Conservation (phyloP, 2,888 invertebrate genomes). For the Pammene aurita region DNA sequence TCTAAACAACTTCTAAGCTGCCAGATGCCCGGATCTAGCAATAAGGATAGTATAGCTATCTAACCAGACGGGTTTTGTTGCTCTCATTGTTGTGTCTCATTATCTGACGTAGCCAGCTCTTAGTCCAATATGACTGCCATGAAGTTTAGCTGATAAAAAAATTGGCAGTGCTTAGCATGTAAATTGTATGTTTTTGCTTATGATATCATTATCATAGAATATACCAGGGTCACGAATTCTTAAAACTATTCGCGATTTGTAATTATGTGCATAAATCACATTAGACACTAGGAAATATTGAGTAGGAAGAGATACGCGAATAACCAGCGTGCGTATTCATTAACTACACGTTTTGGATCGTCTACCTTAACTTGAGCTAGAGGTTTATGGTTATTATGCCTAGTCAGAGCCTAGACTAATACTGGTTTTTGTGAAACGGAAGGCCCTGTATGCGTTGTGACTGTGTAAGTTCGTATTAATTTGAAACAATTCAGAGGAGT, state of each 20-base stretch:
- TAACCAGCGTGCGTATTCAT: not conserved
- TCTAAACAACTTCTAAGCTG: too few species aligned
- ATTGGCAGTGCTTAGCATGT: not conserved
- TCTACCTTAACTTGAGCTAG: not conserved
- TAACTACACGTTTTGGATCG: not conserved
- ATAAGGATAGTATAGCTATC: too few species aligned
- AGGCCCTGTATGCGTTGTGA: not conserved
- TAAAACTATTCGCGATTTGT: conserved; percentile 32
- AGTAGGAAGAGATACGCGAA: conserved; percentile 25
- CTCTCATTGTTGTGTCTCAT: too few species aligned
- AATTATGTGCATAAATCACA: conserved; percentile 40
- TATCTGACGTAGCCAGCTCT: too few species aligned
- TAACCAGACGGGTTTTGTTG: too few species aligned
- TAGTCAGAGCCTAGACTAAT: not conserved
- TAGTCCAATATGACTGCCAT: too few species aligned
- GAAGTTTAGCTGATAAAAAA: not conserved
- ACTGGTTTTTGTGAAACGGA: not conserved
- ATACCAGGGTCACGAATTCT: conserved; percentile 15
- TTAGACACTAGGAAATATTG: conserved; percentile 28
- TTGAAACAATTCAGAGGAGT: not conserved
- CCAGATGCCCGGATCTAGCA: too few species aligned
- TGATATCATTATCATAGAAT: conserved; percentile 12
- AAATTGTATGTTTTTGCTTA: conserved; percentile 1
- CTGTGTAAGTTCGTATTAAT: not conserved
- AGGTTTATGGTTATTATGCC: not conserved